Percentiles rank a stretch among this genome's conserved stretches.
Evolutionary conservation across 2,888 invertebrate species (phyloP).

Genomic region (Rhagium mordax): DNA sequence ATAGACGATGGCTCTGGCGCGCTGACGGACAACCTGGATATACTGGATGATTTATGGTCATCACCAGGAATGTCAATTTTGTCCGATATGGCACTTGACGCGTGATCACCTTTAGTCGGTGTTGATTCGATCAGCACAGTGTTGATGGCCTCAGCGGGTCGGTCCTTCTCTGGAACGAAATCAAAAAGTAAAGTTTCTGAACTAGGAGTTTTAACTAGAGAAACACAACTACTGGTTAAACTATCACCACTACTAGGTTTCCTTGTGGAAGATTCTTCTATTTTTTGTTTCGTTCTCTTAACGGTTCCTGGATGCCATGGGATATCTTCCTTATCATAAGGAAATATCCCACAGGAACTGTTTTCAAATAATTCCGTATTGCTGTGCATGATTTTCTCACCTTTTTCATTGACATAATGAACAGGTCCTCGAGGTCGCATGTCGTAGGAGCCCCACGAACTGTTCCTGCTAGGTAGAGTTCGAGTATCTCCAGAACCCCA

Average conservation of each 20-base stretch:
- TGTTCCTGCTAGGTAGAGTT: conserved; percentile 77
- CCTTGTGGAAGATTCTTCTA: conserved; percentile 74
- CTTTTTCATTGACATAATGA: conserved; percentile 65
- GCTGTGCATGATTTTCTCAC: conserved; percentile 57
- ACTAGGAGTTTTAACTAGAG: conserved; percentile 65
- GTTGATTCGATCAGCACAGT: conserved; percentile 54
- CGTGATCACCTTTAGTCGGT: conserved; percentile 54
- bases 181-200: conserved; percentile 62
- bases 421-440: conserved; percentile 70
- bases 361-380: conserved; percentile 54
- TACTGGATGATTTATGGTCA: conserved; percentile 51
- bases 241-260: conserved; percentile 48
- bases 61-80: conserved; percentile 70
- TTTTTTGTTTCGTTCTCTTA: conserved; percentile 79
- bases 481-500: conserved; percentile 86
- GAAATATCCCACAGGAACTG: conserved; percentile 71
- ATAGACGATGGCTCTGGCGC: conserved; percentile 75
- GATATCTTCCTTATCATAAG: conserved; percentile 75
- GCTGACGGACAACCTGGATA: conserved; percentile 72
- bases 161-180: conserved; percentile 45
- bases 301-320: conserved; percentile 81
- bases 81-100: conserved; percentile 76
- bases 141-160: conserved; percentile 60
- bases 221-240: conserved; percentile 48
- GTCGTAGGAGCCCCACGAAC: conserved; percentile 83